A percentile compares a stretch with the other conserved stretches of the same genome.
Evolutionary conservation across 2,888 invertebrate species (phyloP).

Genomic region (Trileptium ribeirensis): DNA sequence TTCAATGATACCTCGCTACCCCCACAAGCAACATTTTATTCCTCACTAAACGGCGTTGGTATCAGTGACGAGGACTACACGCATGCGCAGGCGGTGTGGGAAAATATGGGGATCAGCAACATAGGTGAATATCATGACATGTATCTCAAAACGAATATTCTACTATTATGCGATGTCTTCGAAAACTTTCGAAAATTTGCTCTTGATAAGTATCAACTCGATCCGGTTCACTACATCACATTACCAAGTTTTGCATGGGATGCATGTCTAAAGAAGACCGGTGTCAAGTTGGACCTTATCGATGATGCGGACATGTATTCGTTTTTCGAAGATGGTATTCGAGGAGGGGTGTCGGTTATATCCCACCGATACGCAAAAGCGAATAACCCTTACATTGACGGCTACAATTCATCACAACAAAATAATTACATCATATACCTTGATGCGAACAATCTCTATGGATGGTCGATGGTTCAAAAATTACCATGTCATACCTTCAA

Average conservation of each 20-base stretch:
- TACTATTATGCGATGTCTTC: too few species aligned
- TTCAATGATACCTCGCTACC: too few species aligned
- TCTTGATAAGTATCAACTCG: too few species aligned
- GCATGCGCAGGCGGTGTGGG: too few species aligned
- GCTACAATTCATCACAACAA: background rate
- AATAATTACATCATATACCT: background rate
- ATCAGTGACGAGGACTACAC: too few species aligned
- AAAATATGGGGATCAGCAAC: too few species aligned
- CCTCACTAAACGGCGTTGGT: too few species aligned
- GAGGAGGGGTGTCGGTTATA: background rate
- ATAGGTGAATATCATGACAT: too few species aligned
- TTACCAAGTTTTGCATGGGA: conserved; percentile 1
- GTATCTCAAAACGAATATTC: too few species aligned
- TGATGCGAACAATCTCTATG: conserved; percentile 6
- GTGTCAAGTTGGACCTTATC: background rate
- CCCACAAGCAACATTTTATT: too few species aligned
- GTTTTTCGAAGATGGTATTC: background rate
- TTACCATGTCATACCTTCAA: background rate
- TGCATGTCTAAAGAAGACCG: background rate
- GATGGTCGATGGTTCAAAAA: background rate
- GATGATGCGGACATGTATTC: background rate
- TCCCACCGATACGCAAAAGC: background rate
- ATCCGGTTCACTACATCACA: background rate
- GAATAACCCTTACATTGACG: background rate
- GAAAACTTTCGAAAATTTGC: too few species aligned